Base-by-base conservation (phyloP, 1,140 invertebrate genomes). In the Drosophila watanabei region DNA sequence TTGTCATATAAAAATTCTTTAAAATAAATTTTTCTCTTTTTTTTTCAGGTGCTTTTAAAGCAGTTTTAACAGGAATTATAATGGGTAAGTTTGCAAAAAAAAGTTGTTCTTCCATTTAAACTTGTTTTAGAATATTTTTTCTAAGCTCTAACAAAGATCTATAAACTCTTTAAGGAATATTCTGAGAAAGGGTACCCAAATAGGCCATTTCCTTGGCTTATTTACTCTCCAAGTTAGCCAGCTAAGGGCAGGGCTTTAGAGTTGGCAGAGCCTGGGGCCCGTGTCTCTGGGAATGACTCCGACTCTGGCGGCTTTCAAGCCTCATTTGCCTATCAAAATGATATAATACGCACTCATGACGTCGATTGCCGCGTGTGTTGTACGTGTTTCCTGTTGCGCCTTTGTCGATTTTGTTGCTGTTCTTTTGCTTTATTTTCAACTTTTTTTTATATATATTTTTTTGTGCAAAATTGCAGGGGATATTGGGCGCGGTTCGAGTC, bases 241-340 rank as follows among this genome's bases (percentile, higher is more conserved):
- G 71, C 39, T 58, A 61, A 69, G 79, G 78, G 79, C 63, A 56
- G 75, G 65, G 66, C 61, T 39, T 37, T 46, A 32, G 61, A 60
- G 57, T 18, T 45, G 63, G 30, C 37, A 65, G 65, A 59, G 58
- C 63, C 64, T 66, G 64, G 59, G 65, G 60, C 61, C 16, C 14
- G 45, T 57, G 54, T 46, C 61, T 70, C 62, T 70, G 79, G 79
- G 43, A 59, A 43, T 57, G 65, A 65, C 52, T 64, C 45, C 48
- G 33, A 32, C 56, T 56, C 60, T 65, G 65, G 80, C 83, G 84
- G 87, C 86, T 86, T 90, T 91, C 75, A 82, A 82, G 88, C 78
- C 88, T 85, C 89, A 88, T 91, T 91, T 88, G 81, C 80, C 88
- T 88, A 91, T 91, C 88, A 88, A 86, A 84, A 63, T 84, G 78